A percentile compares a stretch with the other conserved stretches of the same genome.
Evolutionary conservation across 1,140 invertebrate genomes (phyloP).

Genomic region (Apis cerana): DNA sequence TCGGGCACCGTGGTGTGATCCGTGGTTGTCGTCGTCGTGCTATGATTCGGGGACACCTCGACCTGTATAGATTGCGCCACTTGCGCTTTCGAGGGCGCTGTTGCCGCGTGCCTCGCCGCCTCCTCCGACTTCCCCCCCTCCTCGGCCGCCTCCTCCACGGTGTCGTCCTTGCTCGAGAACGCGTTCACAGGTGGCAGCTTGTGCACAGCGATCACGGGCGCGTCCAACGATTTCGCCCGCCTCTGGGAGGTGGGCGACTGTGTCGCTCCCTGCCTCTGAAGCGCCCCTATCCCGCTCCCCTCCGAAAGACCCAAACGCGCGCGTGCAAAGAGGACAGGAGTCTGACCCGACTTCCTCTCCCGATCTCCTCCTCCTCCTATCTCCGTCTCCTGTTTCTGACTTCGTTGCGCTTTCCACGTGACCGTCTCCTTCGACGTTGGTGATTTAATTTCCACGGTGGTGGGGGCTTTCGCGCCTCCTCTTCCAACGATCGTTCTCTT

Average conservation of each 20-base stretch:
- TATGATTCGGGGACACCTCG: conserved; percentile 71
- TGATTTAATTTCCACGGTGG: conserved; percentile 40
- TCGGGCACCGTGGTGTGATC: conserved; percentile 76
- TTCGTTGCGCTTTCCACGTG: background rate
- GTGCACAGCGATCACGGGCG: conserved; percentile 89
- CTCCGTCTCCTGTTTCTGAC: background rate
- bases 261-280: conserved; percentile 87
- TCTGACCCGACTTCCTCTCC: conserved; percentile 85
- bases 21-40: conserved; percentile 70
- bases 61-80: conserved; percentile 57
- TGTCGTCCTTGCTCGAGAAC: conserved; percentile 93
- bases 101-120: background rate
- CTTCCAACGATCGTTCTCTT: conserved; percentile 65
- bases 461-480: conserved; percentile 63
- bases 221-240: conserved; percentile 90
- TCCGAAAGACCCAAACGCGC: conserved; percentile 90
- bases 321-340: conserved; percentile 89
- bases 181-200: conserved; percentile 90
- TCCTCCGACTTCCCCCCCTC: conserved; percentile 85
- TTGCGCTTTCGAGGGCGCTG: background rate
- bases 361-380: no score
- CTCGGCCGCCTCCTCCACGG: conserved; percentile 86
- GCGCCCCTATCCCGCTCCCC: conserved; percentile 87
- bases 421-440: background rate
- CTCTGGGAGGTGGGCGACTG: conserved; percentile 88